Percentiles rank a stretch among this genome's conserved stretches.
These are phyloP conservation scores for Gymnodraco acuticeps DNA, from an alignment of 2,797 vertebrate genomes.

Conservation along the genomic window DNA sequence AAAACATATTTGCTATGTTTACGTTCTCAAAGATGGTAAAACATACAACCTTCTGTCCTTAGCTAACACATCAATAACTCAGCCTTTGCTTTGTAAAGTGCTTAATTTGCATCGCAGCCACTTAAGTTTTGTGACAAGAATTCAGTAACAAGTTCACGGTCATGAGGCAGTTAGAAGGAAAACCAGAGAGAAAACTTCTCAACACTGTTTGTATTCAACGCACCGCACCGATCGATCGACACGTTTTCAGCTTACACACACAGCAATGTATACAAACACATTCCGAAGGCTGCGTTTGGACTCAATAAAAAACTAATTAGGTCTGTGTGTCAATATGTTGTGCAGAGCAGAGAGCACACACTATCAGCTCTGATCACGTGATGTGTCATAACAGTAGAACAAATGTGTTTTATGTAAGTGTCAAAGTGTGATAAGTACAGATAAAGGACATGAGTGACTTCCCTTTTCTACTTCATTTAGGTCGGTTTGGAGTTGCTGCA, in stretches of 20 bases:
- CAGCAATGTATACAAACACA: background rate
- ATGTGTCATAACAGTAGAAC: background rate
- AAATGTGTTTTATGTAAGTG: background rate
- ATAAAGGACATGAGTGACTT: background rate
- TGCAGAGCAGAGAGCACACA: background rate
- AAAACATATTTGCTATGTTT: background rate
- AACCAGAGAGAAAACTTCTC: background rate
- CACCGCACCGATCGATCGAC: background rate
- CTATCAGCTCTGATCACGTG: background rate
- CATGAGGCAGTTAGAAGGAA: background rate
- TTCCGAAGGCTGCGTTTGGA: background rate
- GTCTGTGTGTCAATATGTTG: background rate
- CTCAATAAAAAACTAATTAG: background rate
- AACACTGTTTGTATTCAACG: background rate
- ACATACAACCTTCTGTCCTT: constrained; percentile 6
- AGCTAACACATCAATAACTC: constrained; percentile 5
- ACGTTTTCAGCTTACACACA: background rate
- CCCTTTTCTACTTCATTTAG: background rate
- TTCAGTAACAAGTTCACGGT: background rate
- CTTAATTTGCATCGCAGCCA: background rate
- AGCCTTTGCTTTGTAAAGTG: background rate
- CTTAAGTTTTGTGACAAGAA: background rate
- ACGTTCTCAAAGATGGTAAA: constrained; percentile 14
- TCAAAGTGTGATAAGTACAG: background rate
- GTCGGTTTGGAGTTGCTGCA: background rate